Conservation (phyloP, 2,888 invertebrate genomes). For the Agrilus mali region DNA sequence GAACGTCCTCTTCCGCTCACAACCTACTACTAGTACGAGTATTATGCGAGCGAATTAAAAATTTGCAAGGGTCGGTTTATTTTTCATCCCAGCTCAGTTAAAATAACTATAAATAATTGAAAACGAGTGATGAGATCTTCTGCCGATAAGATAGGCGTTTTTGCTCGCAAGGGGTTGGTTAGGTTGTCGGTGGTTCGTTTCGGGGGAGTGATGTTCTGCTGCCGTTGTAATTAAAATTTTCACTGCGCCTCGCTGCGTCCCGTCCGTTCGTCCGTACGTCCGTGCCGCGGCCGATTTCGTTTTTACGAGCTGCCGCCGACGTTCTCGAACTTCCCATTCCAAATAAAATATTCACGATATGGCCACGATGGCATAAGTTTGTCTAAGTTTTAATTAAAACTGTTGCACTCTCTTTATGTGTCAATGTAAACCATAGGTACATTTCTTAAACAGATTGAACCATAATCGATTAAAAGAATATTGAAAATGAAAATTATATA, state of each 20-base stretch:
- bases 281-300: conserved; percentile 14
- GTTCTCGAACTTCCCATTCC: conserved; percentile 12
- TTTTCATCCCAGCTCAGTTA: conserved; percentile 27
- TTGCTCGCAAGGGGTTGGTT: conserved; percentile 9
- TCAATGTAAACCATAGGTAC: too few relatives aligned
- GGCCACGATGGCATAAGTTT: too few relatives aligned
- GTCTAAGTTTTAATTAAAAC: neutral
- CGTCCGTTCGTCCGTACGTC: too few relatives aligned
- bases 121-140: conserved; percentile 28
- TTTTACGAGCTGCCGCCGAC: conserved; percentile 20
- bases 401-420: too few relatives aligned
- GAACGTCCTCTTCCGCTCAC: neutral
- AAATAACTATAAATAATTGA: conserved; percentile 34
- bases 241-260: neutral
- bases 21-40: neutral
- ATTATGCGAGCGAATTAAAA: conserved; percentile 17
- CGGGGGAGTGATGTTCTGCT: conserved; percentile 1
- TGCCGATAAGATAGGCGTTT: conserved; percentile 24
- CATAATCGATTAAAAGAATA: too few relatives aligned
- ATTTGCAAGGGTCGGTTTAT: conserved; percentile 26
- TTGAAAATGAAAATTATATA: too few relatives aligned
- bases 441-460: too few relatives aligned
- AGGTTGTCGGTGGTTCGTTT: conserved; percentile 1
- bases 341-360: too few relatives aligned
- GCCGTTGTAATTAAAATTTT: neutral